Evolutionary conservation across 1,140 invertebrate genomes (phyloP), one percentile per base, ranked within the genome.

Genomic region (Adelges cooleyi): DNA sequence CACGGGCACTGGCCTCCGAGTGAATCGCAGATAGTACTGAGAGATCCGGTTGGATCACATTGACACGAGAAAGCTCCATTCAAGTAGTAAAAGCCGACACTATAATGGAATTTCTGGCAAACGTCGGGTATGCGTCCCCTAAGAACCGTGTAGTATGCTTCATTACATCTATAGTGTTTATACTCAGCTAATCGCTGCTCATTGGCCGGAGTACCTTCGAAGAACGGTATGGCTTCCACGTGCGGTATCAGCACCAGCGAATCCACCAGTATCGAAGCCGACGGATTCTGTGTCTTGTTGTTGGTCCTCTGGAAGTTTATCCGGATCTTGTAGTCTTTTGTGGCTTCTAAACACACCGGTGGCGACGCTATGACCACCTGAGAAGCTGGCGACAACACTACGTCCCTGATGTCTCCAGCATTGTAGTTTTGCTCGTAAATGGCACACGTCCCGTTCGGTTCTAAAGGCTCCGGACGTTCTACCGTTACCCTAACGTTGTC

Each of bases 1-100:
- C 96, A 99, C 17, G 84, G 81, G 77, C 96, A 99, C 70, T 82
- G 82, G 50, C 96, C 95, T 18, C 95, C 95, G 66, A 89, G 83
- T 22, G 82, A 75, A 65, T 88, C 81, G 76, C 96, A 99, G 66
- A 93, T 82, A 69, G 88, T 82, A 79, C 92, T 97, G 38, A 85
- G 73, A 8, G 95, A 95, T 33, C 96, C 96, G 23, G 92, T 96
- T 0, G 84, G 85, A 74, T 98, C 90, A 78, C 95, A 98, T 54
- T 92, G 81, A 75, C 95, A 96, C 33, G 84, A 78, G 71, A 81
- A 80, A 51, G 86, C 88, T 65, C 89, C 87, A 72, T 90, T 84
- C 75, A 85, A 84, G 44, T 91, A 82, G 70, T 84, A 86, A 69
- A 86, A 86, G 48, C 89, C 86, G 69, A 90, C 86, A 75, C 87